These are phyloP conservation scores for Smutsia temminckii DNA, from an alignment of 2,797 vertebrate genomes.

Conservation along the genomic window DNA sequence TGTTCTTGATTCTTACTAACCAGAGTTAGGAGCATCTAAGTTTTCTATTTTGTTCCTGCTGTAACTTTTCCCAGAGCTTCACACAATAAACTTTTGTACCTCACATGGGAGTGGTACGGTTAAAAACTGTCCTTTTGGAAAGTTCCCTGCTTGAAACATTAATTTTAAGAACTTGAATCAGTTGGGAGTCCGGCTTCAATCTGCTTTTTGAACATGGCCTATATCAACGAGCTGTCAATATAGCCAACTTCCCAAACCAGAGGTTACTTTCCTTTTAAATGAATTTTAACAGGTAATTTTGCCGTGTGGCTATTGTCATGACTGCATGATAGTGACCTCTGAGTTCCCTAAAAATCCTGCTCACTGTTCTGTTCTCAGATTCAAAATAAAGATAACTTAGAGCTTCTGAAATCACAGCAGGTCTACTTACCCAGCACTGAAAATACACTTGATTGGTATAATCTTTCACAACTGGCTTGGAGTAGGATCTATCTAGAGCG, in stretches of 20 bases:
- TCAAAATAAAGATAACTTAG: background rate
- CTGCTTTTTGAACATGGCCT: background rate
- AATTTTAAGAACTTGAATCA: slow-evolving; percentile 29
- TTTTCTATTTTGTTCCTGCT: slow-evolving; percentile 11
- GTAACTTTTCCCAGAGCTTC: background rate
- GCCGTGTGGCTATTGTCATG: background rate
- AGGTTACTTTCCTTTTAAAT: slow-evolving; percentile 45
- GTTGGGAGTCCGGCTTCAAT: background rate
- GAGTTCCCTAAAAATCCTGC: background rate
- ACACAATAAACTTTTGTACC: slow-evolving; percentile 51
- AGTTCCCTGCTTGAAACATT: slow-evolving; percentile 36
- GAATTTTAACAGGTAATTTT: background rate
- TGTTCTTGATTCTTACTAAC: slow-evolving; percentile 17
- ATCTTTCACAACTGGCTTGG: background rate
- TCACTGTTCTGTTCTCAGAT: background rate
- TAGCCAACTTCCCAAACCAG: background rate
- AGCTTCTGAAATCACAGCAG: background rate
- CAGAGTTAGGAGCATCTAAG: slow-evolving; percentile 9
- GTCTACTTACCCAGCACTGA: background rate
- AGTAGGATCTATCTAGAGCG: background rate
- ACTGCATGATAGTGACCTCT: background rate
- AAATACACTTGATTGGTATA: background rate
- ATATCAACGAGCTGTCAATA: background rate
- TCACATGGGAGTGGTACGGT: background rate
- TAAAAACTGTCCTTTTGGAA: background rate